phyloP scores from a whole-genome alignment of 2,888 invertebrate species.

The Mactromeris polynyma region DNA sequence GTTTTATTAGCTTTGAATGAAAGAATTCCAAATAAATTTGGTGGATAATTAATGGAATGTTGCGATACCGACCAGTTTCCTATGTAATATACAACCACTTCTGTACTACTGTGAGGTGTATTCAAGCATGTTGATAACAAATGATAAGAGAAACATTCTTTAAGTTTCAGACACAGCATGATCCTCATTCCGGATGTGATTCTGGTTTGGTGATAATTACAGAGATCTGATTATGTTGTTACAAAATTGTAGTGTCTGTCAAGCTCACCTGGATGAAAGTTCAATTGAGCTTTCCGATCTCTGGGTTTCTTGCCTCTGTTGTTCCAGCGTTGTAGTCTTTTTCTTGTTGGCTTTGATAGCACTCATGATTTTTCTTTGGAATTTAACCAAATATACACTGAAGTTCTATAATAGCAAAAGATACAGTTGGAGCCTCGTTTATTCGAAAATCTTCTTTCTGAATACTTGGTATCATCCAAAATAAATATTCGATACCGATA shows the following conservation, averaged over 20 bases:
- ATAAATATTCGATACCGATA: too few species aligned
- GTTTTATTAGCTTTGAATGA: background rate
- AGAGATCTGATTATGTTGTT: background rate
- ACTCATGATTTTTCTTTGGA: too few species aligned
- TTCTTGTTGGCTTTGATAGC: too few species aligned
- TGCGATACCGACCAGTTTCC: background rate
- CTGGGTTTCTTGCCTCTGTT: too few species aligned
- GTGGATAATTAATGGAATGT: background rate
- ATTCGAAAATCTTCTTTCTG: too few species aligned
- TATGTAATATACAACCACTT: background rate
- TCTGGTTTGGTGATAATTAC: background rate
- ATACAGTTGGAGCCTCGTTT: too few species aligned
- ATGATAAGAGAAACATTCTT: constrained; percentile 11
- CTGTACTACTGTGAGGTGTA: background rate
- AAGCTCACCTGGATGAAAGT: too few species aligned
- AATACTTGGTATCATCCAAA: too few species aligned
- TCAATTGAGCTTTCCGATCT: too few species aligned
- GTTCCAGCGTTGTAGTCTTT: too few species aligned
- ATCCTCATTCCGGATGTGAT: background rate
- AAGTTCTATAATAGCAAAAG: too few species aligned
- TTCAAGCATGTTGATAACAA: constrained; percentile 7
- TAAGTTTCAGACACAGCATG: constrained; percentile 5
- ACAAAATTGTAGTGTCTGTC: background rate
- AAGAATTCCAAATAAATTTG: background rate
- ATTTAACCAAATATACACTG: too few species aligned